These are phyloP conservation scores for Melitaea athalia DNA, from an alignment of 2,888 invertebrate genomes.

Conservation along the genomic window DNA sequence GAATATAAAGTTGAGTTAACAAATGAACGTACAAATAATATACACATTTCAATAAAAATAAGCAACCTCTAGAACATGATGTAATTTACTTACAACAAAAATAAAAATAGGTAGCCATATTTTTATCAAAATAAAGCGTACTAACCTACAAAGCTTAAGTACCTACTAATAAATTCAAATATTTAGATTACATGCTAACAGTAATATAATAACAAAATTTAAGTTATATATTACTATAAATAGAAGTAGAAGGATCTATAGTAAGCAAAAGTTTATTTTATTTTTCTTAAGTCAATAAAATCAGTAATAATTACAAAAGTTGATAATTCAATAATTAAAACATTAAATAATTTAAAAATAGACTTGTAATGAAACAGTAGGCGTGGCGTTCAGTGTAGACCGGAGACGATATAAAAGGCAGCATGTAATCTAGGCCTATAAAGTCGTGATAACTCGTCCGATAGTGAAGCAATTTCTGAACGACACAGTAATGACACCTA, in stretches of 20 bases:
- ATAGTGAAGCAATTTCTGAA: slow-evolving; percentile 80
- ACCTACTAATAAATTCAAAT: too few species aligned
- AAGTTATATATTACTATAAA: too few species aligned
- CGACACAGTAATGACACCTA: slow-evolving; percentile 80
- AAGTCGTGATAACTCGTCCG: slow-evolving; percentile 77
- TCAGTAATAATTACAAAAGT: not conserved
- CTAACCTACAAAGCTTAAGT: too few species aligned
- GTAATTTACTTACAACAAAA: too few species aligned
- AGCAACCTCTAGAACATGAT: too few species aligned
- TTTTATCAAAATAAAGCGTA: too few species aligned
- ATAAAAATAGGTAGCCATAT: too few species aligned
- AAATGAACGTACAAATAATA: not conserved
- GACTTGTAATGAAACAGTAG: not conserved
- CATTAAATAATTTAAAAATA: not conserved
- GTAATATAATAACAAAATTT: too few species aligned
- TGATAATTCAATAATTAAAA: not conserved
- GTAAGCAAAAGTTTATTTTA: too few species aligned
- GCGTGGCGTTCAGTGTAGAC: slow-evolving; percentile 16
- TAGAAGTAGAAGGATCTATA: too few species aligned
- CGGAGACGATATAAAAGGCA: slow-evolving; percentile 43
- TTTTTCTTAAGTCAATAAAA: not conserved
- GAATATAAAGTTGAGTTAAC: not conserved
- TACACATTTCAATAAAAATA: too few species aligned
- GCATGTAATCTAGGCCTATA: slow-evolving; percentile 79
- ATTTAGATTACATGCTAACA: too few species aligned